Conservation (phyloP, 2,113 vertebrate genomes). For the Lathamus discolor region DNA sequence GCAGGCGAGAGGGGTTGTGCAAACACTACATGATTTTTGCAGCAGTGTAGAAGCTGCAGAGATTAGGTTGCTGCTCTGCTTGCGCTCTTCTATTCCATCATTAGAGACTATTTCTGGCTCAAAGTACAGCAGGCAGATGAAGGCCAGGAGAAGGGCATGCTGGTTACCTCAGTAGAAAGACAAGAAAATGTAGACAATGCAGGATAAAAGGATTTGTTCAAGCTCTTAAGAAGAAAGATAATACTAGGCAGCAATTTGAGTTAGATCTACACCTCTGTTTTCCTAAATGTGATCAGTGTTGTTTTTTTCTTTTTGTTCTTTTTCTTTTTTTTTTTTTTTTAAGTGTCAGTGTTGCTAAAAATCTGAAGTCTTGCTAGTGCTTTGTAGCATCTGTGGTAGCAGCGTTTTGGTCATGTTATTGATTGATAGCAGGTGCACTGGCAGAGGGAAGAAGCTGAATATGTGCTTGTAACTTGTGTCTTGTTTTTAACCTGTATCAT, state of each 20-base stretch:
- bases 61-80: background rate
- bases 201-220: background rate
- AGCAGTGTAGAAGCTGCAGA: background rate
- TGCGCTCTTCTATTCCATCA: background rate
- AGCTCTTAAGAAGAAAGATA: background rate
- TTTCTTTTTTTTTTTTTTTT: background rate
- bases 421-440: accelerated
- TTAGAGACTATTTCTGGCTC: background rate
- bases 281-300: background rate
- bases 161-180: background rate
- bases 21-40: background rate
- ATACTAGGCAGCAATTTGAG: background rate
- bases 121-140: background rate
- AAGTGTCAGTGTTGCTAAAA: background rate
- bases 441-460: background rate
- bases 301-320: background rate
- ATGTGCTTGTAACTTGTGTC: accelerated
- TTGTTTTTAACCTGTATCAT: background rate
- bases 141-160: background rate
- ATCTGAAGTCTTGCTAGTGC: background rate
- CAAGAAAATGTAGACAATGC: background rate
- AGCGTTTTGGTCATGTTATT: background rate
- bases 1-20: background rate
- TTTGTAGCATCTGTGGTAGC: background rate
- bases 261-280: background rate